A percentile compares a stretch with the other conserved stretches of the same genome.
phyloP scores from a whole-genome alignment of 2,888 invertebrate species.

The Trilocha varians region DNA sequence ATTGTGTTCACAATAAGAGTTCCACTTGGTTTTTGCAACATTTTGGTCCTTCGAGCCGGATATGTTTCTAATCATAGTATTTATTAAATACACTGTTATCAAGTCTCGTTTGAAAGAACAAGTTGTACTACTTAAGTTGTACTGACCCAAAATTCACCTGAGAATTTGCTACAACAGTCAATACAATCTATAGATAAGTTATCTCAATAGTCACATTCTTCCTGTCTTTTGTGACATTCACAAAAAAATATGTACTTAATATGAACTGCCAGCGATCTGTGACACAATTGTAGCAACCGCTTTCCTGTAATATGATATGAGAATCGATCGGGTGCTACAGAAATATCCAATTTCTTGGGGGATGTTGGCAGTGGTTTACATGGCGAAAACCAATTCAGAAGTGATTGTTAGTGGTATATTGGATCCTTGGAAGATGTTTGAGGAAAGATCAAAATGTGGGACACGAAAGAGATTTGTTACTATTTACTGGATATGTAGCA shows the following conservation, averaged over 20 bases:
- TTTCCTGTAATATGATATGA: slow-evolving; percentile 63
- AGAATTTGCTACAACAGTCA: background rate
- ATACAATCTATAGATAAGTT: background rate
- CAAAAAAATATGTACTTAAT: slow-evolving; percentile 22
- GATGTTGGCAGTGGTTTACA: slow-evolving; percentile 19
- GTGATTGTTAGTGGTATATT: background rate
- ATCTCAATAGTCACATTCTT: background rate
- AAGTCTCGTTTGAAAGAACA: background rate
- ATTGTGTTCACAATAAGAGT: no score
- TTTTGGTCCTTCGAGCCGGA: no score
- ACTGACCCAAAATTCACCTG: background rate
- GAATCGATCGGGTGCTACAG: slow-evolving; percentile 38
- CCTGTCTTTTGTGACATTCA: slow-evolving; percentile 14
- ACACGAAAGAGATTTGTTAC: no score
- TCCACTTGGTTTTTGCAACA: no score
- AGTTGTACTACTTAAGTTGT: background rate
- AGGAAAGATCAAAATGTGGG: no score
- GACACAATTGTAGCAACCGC: slow-evolving; percentile 52
- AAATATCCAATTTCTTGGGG: slow-evolving; percentile 43
- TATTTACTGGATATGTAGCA: no score
- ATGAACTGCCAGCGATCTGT: slow-evolving; percentile 21
- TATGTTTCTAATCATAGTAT: no score
- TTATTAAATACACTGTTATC: background rate
- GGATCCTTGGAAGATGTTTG: no score
- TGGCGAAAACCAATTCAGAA: background rate